A percentile compares a stretch with the other conserved stretches of the same genome.
phyloP scores from a whole-genome alignment of 2,113 vertebrate species.

The Cyanocitta stelleri region DNA sequence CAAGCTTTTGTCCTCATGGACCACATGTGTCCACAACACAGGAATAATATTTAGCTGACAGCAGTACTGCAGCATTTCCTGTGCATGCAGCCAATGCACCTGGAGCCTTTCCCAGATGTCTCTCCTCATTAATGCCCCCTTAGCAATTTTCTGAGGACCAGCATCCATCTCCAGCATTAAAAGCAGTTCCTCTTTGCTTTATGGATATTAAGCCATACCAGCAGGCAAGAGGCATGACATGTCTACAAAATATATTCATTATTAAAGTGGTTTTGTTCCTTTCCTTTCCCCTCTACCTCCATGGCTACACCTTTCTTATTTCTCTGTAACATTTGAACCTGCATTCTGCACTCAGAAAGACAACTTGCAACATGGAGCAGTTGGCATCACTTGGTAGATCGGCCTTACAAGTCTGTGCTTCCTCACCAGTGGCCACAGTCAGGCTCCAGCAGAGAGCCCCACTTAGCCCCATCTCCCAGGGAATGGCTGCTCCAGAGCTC shows the following conservation, averaged over 20 bases:
- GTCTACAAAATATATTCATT: constrained; percentile 51
- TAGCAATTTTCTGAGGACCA: constrained; percentile 44
- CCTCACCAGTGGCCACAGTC: background rate
- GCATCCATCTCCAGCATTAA: constrained; percentile 58
- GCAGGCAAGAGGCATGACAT: constrained; percentile 37
- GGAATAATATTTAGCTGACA: constrained; percentile 30
- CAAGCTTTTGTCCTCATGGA: background rate
- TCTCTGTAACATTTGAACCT: background rate
- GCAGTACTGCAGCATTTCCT: background rate
- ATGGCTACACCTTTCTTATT: background rate
- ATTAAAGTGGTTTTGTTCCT: constrained; percentile 34
- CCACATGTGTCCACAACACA: background rate
- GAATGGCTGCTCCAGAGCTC: background rate
- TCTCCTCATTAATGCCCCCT: constrained; percentile 54
- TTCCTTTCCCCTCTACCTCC: background rate
- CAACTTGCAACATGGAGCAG: background rate
- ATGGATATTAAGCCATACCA: constrained; percentile 55
- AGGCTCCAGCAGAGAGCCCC: background rate
- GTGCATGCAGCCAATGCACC: background rate
- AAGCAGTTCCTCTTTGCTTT: constrained; percentile 57
- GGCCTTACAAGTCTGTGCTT: background rate
- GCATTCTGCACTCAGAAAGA: background rate
- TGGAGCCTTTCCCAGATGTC: constrained; percentile 43
- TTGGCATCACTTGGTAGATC: background rate
- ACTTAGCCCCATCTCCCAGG: background rate